Evolutionary conservation across 1,140 invertebrate species (phyloP).

Genomic region (Thaumatotibia leucotreta): DNA sequence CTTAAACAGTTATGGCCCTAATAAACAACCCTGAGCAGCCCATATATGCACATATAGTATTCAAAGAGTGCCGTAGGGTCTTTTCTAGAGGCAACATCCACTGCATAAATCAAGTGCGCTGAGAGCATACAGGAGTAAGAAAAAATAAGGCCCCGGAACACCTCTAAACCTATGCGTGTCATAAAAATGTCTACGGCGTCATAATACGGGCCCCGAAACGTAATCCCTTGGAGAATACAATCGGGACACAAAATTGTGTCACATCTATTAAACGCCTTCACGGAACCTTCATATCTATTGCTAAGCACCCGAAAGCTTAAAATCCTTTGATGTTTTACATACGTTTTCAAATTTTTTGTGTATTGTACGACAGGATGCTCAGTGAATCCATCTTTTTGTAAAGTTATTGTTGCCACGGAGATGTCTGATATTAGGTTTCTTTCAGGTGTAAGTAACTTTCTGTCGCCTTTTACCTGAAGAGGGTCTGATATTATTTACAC

Average conservation of each 20-base stretch:
- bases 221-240: conserved; percentile 1
- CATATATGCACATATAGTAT: background rate
- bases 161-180: conserved; percentile 9
- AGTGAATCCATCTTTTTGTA: conserved; percentile 14
- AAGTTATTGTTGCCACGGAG: conserved; percentile 9
- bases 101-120: conserved; percentile 5
- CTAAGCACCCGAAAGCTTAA: background rate
- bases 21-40: background rate
- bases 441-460: conserved; percentile 10
- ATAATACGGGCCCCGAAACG: background rate
- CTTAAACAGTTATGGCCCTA: background rate
- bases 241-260: background rate
- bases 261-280: background rate
- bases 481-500: conserved; percentile 9
- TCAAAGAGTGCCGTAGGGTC: background rate
- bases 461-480: background rate
- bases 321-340: background rate
- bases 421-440: conserved; percentile 12
- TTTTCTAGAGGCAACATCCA: background rate
- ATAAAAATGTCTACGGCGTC: conserved; percentile 4
- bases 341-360: conserved; percentile 2
- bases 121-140: background rate
- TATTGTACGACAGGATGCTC: conserved; percentile 1
- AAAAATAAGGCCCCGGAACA: conserved; percentile 4
- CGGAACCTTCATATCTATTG: background rate